Evolutionary conservation across 2,113 vertebrate genomes (phyloP).

Genomic region (Zingel zingel): DNA sequence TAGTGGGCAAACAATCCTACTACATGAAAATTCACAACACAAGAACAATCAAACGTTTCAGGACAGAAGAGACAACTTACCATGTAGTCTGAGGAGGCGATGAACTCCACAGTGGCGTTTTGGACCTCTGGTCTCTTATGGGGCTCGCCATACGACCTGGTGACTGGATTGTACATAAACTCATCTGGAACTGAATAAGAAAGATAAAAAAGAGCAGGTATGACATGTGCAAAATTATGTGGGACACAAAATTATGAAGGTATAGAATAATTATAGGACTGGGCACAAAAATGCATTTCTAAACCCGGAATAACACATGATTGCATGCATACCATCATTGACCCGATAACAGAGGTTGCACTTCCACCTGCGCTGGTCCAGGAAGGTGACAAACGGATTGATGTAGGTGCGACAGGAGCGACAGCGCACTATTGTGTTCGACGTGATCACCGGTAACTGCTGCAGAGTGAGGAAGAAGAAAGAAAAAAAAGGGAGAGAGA

Average conservation of each 20-base stretch:
- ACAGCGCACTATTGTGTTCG: slow-evolving; percentile 96
- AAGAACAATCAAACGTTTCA: neutral
- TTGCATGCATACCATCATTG: slow-evolving; percentile 90
- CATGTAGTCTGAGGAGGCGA: slow-evolving; percentile 99
- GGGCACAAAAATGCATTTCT: neutral
- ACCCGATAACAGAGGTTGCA: slow-evolving; percentile 98
- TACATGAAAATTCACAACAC: neutral
- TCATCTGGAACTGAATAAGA: slow-evolving; percentile 92
- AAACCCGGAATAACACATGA: too few relatives aligned
- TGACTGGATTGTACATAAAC: slow-evolving; percentile 99
- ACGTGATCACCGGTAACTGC: slow-evolving; percentile 98
- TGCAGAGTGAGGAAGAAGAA: slow-evolving; percentile 62
- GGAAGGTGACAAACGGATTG: slow-evolving; percentile 97
- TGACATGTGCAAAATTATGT: neutral
- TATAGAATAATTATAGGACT: neutral
- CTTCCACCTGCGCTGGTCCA: slow-evolving; percentile 97
- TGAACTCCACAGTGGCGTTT: slow-evolving; percentile 97
- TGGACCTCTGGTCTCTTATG: slow-evolving; percentile 98
- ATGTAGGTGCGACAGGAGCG: slow-evolving; percentile 97
- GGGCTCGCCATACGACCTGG: slow-evolving; percentile 95
- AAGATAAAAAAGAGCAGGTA: too few relatives aligned
- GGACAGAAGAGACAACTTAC: slow-evolving; percentile 74
- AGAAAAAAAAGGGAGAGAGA: accelerated
- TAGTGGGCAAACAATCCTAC: slow-evolving; percentile 36
- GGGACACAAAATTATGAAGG: neutral